phyloP scores from a whole-genome alignment of 1,140 invertebrate species.

The Parasteatoda tepidariorum region DNA sequence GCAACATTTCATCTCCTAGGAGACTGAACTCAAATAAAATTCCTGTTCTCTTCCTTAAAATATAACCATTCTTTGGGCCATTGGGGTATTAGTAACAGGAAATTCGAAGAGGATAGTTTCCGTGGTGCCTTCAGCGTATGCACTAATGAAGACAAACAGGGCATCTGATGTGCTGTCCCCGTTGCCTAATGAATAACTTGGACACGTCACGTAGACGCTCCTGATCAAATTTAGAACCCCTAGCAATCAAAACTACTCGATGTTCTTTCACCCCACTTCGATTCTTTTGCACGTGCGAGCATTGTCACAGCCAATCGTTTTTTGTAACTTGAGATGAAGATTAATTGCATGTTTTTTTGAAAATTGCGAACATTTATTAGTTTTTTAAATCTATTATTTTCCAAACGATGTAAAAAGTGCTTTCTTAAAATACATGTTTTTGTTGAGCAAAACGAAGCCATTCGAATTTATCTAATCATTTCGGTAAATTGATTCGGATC shows the following conservation, averaged over 20 bases:
- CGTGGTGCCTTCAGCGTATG: neutral
- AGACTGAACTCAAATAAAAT: neutral
- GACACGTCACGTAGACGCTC: conserved; percentile 42
- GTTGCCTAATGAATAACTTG: conserved; percentile 54
- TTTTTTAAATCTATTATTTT: no score
- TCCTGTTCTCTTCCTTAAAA: neutral
- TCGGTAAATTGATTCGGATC: no score
- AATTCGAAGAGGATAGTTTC: neutral
- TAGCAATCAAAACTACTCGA: conserved; percentile 54
- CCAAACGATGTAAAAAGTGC: no score
- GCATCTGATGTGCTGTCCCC: conserved; percentile 43
- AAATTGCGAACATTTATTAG: no score
- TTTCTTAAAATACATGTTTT: no score
- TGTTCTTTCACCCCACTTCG: neutral
- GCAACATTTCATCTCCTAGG: neutral
- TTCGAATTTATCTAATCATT: no score
- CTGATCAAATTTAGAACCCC: conserved; percentile 55
- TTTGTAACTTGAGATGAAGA: conserved; percentile 25
- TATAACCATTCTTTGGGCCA: neutral
- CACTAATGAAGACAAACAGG: conserved; percentile 58
- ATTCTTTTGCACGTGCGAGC: conserved; percentile 7
- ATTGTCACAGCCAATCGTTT: no score
- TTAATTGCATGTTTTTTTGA: neutral
- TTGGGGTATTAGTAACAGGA: neutral
- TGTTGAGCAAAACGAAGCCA: no score